Conservation (phyloP, 1,140 invertebrate species). For the Medauroidea extradentata region DNA sequence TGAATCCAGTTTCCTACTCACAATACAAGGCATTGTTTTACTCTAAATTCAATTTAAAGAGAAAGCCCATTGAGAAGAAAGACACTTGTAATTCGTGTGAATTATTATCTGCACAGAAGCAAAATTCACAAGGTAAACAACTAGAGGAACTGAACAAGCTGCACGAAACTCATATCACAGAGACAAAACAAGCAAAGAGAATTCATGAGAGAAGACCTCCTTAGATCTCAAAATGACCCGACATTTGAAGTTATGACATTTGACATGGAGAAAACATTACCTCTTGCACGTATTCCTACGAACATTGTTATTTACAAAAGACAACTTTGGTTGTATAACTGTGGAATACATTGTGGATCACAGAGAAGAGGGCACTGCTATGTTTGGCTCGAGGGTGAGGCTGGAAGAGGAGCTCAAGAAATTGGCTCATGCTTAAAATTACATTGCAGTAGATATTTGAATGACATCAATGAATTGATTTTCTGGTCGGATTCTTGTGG, state of each 20-base stretch:
- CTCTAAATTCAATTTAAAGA: too few species aligned
- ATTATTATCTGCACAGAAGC: too few species aligned
- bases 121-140: too few species aligned
- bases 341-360: constrained; percentile 26
- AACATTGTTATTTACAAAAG: constrained; percentile 34
- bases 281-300: constrained; percentile 31
- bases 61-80: too few species aligned
- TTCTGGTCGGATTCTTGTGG: constrained; percentile 40
- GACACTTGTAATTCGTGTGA: too few species aligned
- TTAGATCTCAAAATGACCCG: too few species aligned
- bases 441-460: constrained; percentile 26
- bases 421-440: constrained; percentile 35
- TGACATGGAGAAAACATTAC: constrained; percentile 37
- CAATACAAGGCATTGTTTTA: too few species aligned
- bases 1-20: too few species aligned
- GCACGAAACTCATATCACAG: too few species aligned
- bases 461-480: constrained; percentile 28
- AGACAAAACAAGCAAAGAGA: too few species aligned
- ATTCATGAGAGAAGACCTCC: too few species aligned
- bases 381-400: constrained; percentile 34
- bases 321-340: constrained; percentile 31
- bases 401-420: constrained; percentile 35
- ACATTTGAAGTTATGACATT: constrained; percentile 28
- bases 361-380: constrained; percentile 26
- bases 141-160: too few species aligned